phyloP scores from a whole-genome alignment of 92 coral and sea anemone genomes.

The Pocillopora meandrina region DNA sequence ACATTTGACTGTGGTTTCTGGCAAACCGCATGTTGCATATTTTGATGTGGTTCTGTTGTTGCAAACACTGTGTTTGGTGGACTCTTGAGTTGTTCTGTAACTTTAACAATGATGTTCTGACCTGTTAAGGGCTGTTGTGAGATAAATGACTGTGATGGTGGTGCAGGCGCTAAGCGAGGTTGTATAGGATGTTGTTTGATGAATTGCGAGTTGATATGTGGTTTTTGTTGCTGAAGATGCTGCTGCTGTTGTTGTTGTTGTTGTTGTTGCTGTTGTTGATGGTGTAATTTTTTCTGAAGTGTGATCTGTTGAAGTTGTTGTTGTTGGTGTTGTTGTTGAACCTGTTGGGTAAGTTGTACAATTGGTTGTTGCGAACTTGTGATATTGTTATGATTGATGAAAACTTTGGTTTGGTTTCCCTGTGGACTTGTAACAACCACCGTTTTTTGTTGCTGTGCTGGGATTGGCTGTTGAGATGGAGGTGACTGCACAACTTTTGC shows the following conservation, averaged over 20 bases:
- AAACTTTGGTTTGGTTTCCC: conserved; percentile 74
- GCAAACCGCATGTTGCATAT: conserved; percentile 73
- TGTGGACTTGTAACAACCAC: conserved; percentile 77
- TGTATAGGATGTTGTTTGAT: conserved; percentile 89
- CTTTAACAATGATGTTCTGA: conserved; percentile 79
- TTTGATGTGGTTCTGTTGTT: conserved; percentile 72
- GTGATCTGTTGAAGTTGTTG: conserved; percentile 76
- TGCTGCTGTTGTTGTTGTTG: conserved; percentile 78
- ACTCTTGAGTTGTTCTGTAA: conserved; percentile 78
- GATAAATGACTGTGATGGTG: conserved; percentile 80
- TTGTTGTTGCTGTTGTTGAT: conserved; percentile 69
- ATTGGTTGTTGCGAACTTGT: conserved; percentile 75
- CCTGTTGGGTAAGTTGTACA: conserved; percentile 87
- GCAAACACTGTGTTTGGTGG: conserved; percentile 82
- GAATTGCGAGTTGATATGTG: conserved; percentile 74
- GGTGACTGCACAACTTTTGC: conserved; percentile 80
- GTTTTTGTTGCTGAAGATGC: conserved; percentile 81
- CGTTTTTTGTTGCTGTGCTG: conserved; percentile 73
- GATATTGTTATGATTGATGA: conserved; percentile 77
- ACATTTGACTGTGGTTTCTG: conserved; percentile 94
- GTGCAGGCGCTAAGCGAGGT: conserved; percentile 98
- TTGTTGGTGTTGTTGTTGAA: conserved; percentile 77
- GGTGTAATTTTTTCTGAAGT: conserved; percentile 76
- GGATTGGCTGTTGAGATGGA: conserved; percentile 76
- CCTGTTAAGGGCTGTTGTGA: conserved; percentile 68